Percentiles rank a stretch among this genome's conserved stretches.
Conservation (phyloP, 2,797 vertebrate genomes). For the Neosilurus hyrtlii region DNA sequence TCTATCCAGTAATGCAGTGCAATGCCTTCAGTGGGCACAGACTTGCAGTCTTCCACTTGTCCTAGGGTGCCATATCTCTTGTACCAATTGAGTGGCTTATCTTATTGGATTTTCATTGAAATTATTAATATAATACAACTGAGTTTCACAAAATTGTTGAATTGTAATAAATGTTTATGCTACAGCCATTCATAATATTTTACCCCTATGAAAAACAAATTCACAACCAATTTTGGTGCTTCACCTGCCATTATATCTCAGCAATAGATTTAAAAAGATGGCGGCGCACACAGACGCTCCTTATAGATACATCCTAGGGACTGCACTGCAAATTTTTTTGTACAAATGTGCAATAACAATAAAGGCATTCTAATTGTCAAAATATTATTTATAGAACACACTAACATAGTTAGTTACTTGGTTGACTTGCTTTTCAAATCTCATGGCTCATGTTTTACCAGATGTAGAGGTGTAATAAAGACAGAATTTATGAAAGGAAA, state of each 20-base stretch:
- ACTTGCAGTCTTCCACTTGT: conserved; percentile 1
- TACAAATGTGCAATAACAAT: too few relatives aligned
- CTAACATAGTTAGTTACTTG: background rate
- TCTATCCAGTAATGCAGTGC: background rate
- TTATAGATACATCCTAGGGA: too few relatives aligned
- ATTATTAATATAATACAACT: background rate
- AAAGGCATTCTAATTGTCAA: too few relatives aligned
- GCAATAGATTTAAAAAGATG: background rate
- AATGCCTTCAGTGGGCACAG: background rate
- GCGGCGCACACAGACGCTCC: too few relatives aligned
- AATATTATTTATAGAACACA: background rate
- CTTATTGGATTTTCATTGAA: background rate
- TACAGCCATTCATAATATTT: background rate
- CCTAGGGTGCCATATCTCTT: background rate
- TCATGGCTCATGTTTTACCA: too few relatives aligned
- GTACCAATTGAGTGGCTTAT: background rate
- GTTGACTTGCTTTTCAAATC: background rate
- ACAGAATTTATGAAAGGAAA: background rate
- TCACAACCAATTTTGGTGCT: background rate
- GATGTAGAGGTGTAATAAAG: background rate
- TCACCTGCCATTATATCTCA: too few relatives aligned
- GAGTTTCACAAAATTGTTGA: background rate
- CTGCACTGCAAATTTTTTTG: too few relatives aligned
- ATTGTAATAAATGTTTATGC: background rate
- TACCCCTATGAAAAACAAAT: background rate